Evolutionary conservation across 2,888 invertebrate species (phyloP).

Genomic region (Neoaliturus tenellus): DNA sequence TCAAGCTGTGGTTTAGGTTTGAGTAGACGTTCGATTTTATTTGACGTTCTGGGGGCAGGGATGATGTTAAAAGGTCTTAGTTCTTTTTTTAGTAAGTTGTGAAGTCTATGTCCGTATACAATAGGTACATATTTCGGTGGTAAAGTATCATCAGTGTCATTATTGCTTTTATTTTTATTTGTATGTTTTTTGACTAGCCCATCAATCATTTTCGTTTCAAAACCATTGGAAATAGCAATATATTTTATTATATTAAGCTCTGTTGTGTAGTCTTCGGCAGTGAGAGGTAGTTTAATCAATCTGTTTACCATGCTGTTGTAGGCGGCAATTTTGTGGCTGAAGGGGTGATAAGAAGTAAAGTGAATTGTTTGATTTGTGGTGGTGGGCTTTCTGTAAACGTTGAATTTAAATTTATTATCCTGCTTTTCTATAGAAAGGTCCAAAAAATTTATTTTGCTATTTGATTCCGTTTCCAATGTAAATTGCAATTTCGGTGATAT

Average conservation of each 20-base stretch:
- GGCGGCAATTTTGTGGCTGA: not conserved
- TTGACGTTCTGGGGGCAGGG: not conserved
- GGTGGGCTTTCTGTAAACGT: not conserved
- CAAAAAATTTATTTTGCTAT: not conserved
- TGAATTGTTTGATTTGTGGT: not conserved
- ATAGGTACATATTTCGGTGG: not conserved
- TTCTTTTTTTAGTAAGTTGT: not conserved
- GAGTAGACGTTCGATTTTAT: not conserved
- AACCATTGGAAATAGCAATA: not conserved
- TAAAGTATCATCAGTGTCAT: not conserved
- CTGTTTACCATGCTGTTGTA: not conserved
- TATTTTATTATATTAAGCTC: not conserved
- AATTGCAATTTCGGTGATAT: not conserved
- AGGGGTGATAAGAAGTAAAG: not conserved
- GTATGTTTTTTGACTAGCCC: not conserved
- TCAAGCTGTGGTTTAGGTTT: not conserved
- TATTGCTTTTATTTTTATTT: not conserved
- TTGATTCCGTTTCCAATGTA: not conserved
- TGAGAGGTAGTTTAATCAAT: not conserved
- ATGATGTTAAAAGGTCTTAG: not conserved
- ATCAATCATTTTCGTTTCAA: not conserved
- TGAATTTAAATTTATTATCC: not conserved
- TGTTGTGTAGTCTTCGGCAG: not conserved
- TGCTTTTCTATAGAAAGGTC: not conserved
- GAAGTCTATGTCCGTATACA: not conserved